A percentile compares a stretch with the other conserved stretches of the same genome.
Conservation (phyloP, 2,113 vertebrate genomes). For the Bufo gargarizans region DNA sequence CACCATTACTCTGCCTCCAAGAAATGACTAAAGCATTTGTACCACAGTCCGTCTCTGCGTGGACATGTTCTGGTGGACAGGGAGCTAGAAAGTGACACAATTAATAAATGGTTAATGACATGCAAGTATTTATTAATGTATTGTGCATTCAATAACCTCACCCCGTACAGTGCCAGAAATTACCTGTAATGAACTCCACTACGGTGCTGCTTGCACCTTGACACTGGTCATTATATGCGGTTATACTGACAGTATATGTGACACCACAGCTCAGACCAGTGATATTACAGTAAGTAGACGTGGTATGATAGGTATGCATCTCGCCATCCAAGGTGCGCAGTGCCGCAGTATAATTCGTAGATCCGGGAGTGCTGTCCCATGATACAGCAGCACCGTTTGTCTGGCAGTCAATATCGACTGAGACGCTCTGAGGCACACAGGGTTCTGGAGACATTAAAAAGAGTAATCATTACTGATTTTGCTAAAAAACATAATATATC, state of each 20-base stretch:
- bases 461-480: background rate
- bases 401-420: constrained; percentile 64
- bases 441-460: constrained; percentile 65
- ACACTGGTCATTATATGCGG: constrained; percentile 73
- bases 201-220: constrained; percentile 63
- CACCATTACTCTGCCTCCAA: constrained; percentile 70
- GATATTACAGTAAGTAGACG: constrained; percentile 66
- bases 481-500: background rate
- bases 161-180: background rate
- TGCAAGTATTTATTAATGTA: background rate
- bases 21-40: constrained; percentile 59
- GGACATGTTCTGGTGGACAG: constrained; percentile 30
- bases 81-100: constrained; percentile 12
- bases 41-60: constrained; percentile 54
- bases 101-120: background rate
- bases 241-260: constrained; percentile 69
- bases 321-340: constrained; percentile 64
- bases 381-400: constrained; percentile 63
- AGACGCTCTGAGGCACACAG: constrained; percentile 66
- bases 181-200: constrained; percentile 67
- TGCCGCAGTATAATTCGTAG: constrained; percentile 69
- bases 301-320: constrained; percentile 68
- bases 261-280: constrained; percentile 69
- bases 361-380: constrained; percentile 70
- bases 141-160: background rate